Evolutionary conservation across 2,888 invertebrate genomes (phyloP).

Genomic region (Coelinius sp.): DNA sequence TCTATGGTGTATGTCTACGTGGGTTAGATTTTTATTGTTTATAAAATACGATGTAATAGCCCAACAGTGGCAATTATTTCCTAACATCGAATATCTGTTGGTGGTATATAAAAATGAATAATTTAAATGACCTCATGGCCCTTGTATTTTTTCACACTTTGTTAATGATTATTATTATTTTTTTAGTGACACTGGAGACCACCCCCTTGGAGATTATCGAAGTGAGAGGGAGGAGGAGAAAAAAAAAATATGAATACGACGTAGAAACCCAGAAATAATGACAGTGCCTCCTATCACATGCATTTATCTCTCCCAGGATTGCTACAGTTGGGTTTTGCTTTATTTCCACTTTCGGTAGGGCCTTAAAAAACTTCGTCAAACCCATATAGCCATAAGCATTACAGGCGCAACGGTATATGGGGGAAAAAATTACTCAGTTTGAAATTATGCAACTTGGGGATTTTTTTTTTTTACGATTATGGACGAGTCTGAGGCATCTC

Average conservation of each 20-base stretch:
- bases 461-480: constrained; percentile 37
- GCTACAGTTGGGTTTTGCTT: constrained; percentile 50
- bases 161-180: constrained; percentile 12
- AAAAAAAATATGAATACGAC: constrained; percentile 27
- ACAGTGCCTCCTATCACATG: constrained; percentile 55
- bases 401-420: constrained; percentile 22
- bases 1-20: not conserved
- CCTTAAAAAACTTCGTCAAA: constrained; percentile 31
- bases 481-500: constrained; percentile 25
- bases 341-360: constrained; percentile 35
- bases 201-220: constrained; percentile 22
- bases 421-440: constrained; percentile 17
- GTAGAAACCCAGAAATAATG: constrained; percentile 54
- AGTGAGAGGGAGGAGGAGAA: constrained; percentile 4
- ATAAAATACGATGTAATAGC: not conserved
- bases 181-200: constrained; percentile 20
- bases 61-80: constrained; percentile 4
- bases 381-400: constrained; percentile 15
- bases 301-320: constrained; percentile 56
- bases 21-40: constrained; percentile 15
- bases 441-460: constrained; percentile 31
- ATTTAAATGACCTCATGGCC: constrained; percentile 34
- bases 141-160: not conserved
- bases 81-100: constrained; percentile 32
- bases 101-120: constrained; percentile 49